phyloP scores from a whole-genome alignment of 1,140 invertebrate species.

The Polyergus mexicanus region DNA sequence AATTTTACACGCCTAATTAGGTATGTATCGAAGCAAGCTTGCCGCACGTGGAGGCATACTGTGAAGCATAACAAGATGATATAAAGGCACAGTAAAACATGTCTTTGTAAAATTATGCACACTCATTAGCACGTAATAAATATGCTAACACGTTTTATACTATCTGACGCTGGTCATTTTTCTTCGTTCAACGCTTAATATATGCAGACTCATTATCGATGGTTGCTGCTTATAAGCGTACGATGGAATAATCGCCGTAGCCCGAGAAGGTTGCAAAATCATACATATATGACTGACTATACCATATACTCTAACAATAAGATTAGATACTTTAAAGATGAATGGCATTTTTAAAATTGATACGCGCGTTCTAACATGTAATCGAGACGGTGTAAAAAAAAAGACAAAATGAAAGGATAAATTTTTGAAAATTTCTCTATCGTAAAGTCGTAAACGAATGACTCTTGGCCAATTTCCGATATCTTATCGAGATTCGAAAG shows the following conservation, averaged over 20 bases:
- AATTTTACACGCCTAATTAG: constrained; percentile 69
- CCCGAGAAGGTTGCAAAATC: constrained; percentile 19
- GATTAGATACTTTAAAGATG: neutral
- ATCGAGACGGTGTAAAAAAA: neutral
- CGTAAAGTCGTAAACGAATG: neutral
- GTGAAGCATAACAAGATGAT: constrained; percentile 56
- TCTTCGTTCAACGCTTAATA: constrained; percentile 68
- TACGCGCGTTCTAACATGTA: neutral
- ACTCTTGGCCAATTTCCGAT: neutral
- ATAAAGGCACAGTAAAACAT: constrained; percentile 63
- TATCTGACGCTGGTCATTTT: constrained; percentile 64
- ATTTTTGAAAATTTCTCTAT: neutral
- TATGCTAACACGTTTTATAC: constrained; percentile 64
- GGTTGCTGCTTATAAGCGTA: constrained; percentile 30
- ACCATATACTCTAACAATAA: neutral
- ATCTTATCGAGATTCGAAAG: constrained; percentile 19
- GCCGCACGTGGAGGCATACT: constrained; percentile 33
- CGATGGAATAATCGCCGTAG: neutral
- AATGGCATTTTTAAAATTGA: neutral
- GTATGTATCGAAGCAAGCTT: constrained; percentile 62
- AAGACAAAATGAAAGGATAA: neutral
- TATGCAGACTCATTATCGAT: constrained; percentile 55
- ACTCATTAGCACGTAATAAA: constrained; percentile 74
- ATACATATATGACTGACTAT: neutral
- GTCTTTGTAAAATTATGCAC: constrained; percentile 74